Conservation (phyloP, 2,888 invertebrate genomes). For the Ecliptopera silaceata region DNA sequence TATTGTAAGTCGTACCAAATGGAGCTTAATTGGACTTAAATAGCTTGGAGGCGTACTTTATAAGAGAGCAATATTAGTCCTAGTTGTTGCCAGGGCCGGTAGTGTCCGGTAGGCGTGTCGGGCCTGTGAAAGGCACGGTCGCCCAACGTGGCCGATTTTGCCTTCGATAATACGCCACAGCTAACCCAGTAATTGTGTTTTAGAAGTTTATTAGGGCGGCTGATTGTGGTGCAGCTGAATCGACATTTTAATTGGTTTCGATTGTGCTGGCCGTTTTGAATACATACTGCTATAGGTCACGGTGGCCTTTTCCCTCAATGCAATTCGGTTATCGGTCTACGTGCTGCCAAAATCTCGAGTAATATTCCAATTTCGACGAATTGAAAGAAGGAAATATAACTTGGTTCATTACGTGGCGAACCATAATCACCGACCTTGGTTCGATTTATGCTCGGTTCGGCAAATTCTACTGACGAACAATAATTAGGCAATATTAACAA, state of each 20-base stretch:
- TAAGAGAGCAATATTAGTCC: constrained; percentile 42
- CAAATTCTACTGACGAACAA: constrained; percentile 52
- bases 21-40: constrained; percentile 45
- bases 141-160: constrained; percentile 61
- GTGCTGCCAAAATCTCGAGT: constrained; percentile 20
- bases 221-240: constrained; percentile 37
- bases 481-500: constrained; percentile 41
- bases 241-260: constrained; percentile 62
- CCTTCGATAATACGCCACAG: constrained; percentile 61
- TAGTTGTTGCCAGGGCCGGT: constrained; percentile 39
- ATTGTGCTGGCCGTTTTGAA: constrained; percentile 52
- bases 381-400: constrained; percentile 44
- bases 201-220: constrained; percentile 47
- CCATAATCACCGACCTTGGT: constrained; percentile 58
- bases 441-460: constrained; percentile 46
- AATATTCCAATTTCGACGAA: constrained; percentile 21
- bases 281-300: constrained; percentile 50
- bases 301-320: constrained; percentile 43
- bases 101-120: constrained; percentile 59
- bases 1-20: constrained; percentile 38
- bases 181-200: constrained; percentile 55
- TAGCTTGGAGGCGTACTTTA: constrained; percentile 43
- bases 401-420: constrained; percentile 46
- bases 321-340: constrained; percentile 25
- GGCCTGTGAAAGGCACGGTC: constrained; percentile 71